These are phyloP conservation scores for Coregonus ussuriensis DNA, from an alignment of 2,797 vertebrate species.

Conservation along the genomic window DNA sequence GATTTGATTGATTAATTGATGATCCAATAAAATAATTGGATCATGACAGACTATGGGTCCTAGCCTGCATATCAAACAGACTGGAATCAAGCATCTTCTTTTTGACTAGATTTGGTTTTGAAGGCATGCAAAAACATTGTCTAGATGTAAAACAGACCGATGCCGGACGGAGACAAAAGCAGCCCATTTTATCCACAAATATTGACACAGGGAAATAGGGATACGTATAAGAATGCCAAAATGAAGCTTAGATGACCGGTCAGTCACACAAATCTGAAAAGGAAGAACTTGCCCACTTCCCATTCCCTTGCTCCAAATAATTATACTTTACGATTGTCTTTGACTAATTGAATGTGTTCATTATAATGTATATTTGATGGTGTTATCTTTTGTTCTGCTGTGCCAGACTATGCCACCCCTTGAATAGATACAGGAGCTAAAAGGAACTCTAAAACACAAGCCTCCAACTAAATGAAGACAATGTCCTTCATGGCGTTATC, in stretches of 20 bases:
- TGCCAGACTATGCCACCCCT: too few species aligned
- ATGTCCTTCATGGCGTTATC: too few species aligned
- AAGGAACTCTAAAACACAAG: too few species aligned
- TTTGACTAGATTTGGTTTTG: neutral
- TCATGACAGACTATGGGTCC: conserved; percentile 2
- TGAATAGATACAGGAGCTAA: too few species aligned
- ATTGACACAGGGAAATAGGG: neutral
- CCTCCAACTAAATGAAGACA: too few species aligned
- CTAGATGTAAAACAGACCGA: neutral
- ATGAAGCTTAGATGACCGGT: neutral
- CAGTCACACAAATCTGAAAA: neutral
- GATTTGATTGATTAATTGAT: too few species aligned
- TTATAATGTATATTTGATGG: neutral
- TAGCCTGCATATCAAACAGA: neutral
- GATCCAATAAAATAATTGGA: neutral
- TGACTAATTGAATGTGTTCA: neutral
- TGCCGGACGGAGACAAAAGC: neutral
- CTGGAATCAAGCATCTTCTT: neutral
- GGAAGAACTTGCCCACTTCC: neutral
- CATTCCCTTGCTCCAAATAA: neutral
- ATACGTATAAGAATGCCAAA: neutral
- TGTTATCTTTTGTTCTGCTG: neutral
- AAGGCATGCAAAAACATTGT: neutral
- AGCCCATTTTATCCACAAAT: neutral
- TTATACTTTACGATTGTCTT: neutral